phyloP scores from a whole-genome alignment of 2,113 vertebrate genomes.

The Entelurus aequoreus region DNA sequence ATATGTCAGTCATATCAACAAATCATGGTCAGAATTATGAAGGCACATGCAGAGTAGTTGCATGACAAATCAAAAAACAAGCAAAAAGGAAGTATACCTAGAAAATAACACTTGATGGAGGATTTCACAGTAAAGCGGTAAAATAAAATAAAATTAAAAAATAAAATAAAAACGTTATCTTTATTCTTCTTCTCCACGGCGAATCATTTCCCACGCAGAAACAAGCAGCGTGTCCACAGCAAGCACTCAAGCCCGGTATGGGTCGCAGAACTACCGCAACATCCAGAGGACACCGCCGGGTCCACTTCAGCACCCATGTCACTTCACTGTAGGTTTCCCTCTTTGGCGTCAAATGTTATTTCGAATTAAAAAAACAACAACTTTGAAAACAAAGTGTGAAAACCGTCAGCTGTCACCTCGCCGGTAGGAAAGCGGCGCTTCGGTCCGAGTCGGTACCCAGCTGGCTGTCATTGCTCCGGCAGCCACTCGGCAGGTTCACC shows the following conservation, averaged over 20 bases:
- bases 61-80: conserved; percentile 19
- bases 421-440: neutral
- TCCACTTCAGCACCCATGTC: conserved; percentile 73
- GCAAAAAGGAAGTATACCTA: conserved; percentile 52
- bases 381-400: neutral
- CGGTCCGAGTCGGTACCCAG: conserved; percentile 19
- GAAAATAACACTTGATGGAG: conserved; percentile 26
- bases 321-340: neutral
- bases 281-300: conserved; percentile 70
- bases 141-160: neutral
- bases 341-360: too few species aligned
- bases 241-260: conserved; percentile 19
- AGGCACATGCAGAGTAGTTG: conserved; percentile 14
- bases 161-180: neutral
- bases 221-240: conserved; percentile 28
- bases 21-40: conserved; percentile 24
- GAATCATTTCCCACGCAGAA: conserved; percentile 25
- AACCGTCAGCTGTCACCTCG: conserved; percentile 35
- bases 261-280: conserved; percentile 44
- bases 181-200: neutral
- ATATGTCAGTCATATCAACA: conserved; percentile 3
- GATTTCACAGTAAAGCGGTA: conserved; percentile 45
- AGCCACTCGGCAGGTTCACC: conserved; percentile 62
- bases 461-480: conserved; percentile 43
- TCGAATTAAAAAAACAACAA: too few species aligned